Evolutionary conservation across 2,888 invertebrate genomes (phyloP).

Genomic region (Meandrusa payeni): DNA sequence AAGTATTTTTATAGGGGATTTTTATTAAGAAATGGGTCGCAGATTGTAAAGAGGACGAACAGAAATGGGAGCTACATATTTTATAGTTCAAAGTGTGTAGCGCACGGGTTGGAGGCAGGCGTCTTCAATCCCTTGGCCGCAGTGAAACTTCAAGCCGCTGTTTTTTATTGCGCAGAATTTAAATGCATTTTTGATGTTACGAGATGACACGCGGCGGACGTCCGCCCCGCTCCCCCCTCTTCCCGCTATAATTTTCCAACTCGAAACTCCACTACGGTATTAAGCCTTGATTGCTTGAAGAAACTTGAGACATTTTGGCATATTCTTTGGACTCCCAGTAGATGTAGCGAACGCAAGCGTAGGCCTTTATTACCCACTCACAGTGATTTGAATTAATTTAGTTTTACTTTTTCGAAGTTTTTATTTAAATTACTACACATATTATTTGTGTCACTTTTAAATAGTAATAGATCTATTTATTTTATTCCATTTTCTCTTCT

Average conservation of each 20-base stretch:
- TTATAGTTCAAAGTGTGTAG: constrained; percentile 57
- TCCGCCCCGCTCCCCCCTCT: constrained; percentile 58
- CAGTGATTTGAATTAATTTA: constrained; percentile 71
- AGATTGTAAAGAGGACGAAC: constrained; percentile 31
- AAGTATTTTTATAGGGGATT: constrained; percentile 27
- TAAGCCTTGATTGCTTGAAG: constrained; percentile 80
- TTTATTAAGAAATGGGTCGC: constrained; percentile 29
- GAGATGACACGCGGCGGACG: constrained; percentile 80
- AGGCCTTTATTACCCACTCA: constrained; percentile 73
- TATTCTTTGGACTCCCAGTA: constrained; percentile 77
- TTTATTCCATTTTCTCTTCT: no score
- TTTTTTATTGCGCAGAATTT: constrained; percentile 81
- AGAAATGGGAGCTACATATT: constrained; percentile 49
- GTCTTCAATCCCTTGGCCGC: constrained; percentile 69
- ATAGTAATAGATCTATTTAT: neutral
- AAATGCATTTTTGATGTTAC: constrained; percentile 82
- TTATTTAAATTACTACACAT: constrained; percentile 21
- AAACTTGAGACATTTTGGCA: constrained; percentile 80
- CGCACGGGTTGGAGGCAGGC: constrained; percentile 48
- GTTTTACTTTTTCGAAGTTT: constrained; percentile 48
- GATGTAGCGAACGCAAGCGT: constrained; percentile 70
- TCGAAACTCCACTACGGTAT: constrained; percentile 80
- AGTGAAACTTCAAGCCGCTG: constrained; percentile 75
- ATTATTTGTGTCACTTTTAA: constrained; percentile 13
- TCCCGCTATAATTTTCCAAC: constrained; percentile 79